Evolutionary conservation across 1,140 invertebrate genomes (phyloP).

Genomic region (Glossosoma conforme): DNA sequence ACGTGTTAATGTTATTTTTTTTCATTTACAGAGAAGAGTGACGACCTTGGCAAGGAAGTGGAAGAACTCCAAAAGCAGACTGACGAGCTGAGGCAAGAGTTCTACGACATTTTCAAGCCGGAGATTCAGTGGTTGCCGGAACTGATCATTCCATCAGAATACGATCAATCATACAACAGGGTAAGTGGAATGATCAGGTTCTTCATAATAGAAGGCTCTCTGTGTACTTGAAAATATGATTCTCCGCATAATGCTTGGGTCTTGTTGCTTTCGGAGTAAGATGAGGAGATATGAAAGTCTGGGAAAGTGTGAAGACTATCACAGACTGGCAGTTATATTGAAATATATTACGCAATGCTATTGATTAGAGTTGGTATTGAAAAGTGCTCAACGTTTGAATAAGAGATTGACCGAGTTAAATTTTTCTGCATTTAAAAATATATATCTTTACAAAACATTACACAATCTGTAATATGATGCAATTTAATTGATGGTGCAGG

Average conservation of each 20-base stretch:
- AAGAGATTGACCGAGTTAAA: no score
- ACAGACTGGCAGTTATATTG: neutral
- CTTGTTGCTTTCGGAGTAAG: neutral
- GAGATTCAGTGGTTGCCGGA: neutral
- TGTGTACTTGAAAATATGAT: no score
- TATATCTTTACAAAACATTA: no score
- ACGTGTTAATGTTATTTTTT: neutral
- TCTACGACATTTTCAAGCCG: conserved; percentile 2
- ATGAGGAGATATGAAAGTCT: neutral
- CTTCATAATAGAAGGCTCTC: neutral
- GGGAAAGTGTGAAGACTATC: neutral
- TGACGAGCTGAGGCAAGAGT: neutral
- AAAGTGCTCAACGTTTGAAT: no score
- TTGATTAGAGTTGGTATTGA: no score
- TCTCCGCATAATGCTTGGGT: no score
- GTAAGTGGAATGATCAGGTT: neutral
- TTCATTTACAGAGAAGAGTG: conserved; percentile 7
- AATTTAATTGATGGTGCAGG: no score
- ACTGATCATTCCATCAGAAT: conserved; percentile 9
- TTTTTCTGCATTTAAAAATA: no score
- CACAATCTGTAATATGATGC: no score
- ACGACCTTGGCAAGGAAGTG: neutral
- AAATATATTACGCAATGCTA: neutral
- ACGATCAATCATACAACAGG: neutral
- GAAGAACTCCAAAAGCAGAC: conserved; percentile 5